Percentiles rank a stretch among this genome's conserved stretches.
Conservation (phyloP, 2,888 invertebrate genomes). For the Nomada lathburiana region DNA sequence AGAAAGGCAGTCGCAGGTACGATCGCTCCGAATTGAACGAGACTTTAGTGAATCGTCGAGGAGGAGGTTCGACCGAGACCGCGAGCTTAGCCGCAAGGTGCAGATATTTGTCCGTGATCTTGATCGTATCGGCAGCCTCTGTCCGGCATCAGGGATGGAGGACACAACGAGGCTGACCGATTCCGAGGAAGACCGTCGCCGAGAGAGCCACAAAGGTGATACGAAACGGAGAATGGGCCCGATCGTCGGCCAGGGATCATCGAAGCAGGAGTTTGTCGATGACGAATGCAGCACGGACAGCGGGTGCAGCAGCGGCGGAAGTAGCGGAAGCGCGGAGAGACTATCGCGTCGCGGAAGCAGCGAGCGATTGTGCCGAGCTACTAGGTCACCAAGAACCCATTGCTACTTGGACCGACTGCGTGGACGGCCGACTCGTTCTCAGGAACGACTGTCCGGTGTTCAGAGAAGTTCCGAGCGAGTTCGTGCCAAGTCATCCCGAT, state of each 20-base stretch:
- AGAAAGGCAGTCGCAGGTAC: not conserved
- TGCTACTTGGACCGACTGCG: constrained; percentile 74
- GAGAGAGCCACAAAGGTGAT: constrained; percentile 22
- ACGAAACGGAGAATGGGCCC: constrained; percentile 13
- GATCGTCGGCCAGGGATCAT: not conserved
- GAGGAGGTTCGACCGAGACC: not conserved
- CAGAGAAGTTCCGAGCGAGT: constrained; percentile 69
- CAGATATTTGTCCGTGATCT: constrained; percentile 16
- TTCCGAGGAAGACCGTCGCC: constrained; percentile 43
- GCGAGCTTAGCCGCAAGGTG: constrained; percentile 8
- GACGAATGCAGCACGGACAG: constrained; percentile 81
- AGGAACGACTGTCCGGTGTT: constrained; percentile 73
- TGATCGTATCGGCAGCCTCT: constrained; percentile 18
- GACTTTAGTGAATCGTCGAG: not conserved
- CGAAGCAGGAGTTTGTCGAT: constrained; percentile 73
- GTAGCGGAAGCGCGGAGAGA: constrained; percentile 81
- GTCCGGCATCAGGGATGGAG: constrained; percentile 68
- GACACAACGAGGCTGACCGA: constrained; percentile 76
- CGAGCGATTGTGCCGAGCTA: constrained; percentile 72
- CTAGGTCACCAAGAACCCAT: constrained; percentile 67
- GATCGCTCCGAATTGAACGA: not conserved
- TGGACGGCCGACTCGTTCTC: constrained; percentile 72
- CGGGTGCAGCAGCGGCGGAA: constrained; percentile 85
- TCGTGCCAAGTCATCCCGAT: constrained; percentile 75
- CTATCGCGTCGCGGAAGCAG: constrained; percentile 75